Percentiles rank a stretch among this genome's conserved stretches.
phyloP scores from a whole-genome alignment of 2,888 invertebrate genomes.

The Apotomis betuletana region DNA sequence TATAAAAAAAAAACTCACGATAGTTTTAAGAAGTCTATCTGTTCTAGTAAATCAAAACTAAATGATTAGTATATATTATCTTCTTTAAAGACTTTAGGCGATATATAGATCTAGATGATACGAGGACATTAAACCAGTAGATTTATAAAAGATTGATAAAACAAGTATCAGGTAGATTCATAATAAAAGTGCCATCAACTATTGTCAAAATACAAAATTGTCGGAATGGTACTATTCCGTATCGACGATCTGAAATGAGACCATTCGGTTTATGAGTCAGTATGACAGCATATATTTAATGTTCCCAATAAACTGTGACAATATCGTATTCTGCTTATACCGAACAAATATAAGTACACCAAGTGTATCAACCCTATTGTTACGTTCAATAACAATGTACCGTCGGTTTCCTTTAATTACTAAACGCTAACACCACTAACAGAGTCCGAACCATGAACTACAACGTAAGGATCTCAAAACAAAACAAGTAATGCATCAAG shows the following conservation, averaged over 20 bases:
- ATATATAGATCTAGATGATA: too few relatives aligned
- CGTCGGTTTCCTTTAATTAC: neutral
- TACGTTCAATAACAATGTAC: too few relatives aligned
- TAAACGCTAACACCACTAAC: neutral
- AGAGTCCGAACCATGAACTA: neutral
- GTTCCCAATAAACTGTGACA: neutral
- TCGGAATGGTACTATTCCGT: conserved; percentile 1
- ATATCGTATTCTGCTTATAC: neutral
- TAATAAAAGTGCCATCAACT: conserved; percentile 19
- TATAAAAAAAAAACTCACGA: too few relatives aligned
- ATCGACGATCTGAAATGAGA: conserved; percentile 26
- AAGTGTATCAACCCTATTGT: too few relatives aligned
- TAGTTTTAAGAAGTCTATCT: too few relatives aligned
- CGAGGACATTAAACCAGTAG: too few relatives aligned
- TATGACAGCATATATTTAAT: conserved; percentile 17
- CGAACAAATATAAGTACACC: too few relatives aligned
- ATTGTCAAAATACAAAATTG: conserved; percentile 21
- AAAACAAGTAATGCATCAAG: conserved; percentile 25
- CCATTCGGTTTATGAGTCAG: conserved; percentile 22
- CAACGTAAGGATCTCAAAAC: conserved; percentile 13
- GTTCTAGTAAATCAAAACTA: too few relatives aligned
- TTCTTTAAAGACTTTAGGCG: too few relatives aligned
- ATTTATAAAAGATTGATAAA: neutral
- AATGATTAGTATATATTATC: too few relatives aligned
- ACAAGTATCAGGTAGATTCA: neutral